Conservation (phyloP, 1,140 invertebrate genomes). For the Oryctes rhinoceros region DNA sequence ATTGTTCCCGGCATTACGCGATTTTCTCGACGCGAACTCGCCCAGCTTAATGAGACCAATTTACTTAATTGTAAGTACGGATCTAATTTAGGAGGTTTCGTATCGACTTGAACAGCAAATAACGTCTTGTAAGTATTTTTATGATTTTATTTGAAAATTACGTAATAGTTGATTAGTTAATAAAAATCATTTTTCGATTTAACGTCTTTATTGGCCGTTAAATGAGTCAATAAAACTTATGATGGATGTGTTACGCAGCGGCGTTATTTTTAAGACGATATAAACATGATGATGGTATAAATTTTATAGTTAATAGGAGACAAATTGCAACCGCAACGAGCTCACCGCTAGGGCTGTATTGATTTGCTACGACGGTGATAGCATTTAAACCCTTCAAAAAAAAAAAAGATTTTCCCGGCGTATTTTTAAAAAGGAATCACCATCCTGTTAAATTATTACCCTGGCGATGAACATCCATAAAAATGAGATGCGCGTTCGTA, state of each 20-base stretch:
- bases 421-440: background rate
- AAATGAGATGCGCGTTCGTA: no score
- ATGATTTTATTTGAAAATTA: no score
- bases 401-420: background rate
- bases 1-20: no score
- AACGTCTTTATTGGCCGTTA: no score
- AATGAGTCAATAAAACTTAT: no score
- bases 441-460: no score
- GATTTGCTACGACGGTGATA: background rate
- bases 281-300: background rate
- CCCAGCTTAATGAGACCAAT: background rate
- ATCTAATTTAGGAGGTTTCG: background rate
- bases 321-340: slow-evolving; percentile 7
- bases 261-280: no score
- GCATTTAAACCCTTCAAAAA: background rate
- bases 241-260: no score
- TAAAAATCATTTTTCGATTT: no score
- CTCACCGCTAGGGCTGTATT: background rate
- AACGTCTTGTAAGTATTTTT: background rate
- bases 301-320: background rate
- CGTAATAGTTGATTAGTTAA: no score
- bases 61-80: background rate
- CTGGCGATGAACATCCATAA: no score
- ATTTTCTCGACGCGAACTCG: background rate
- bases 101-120: background rate